These are phyloP conservation scores for Tineola bisselliella DNA, from an alignment of 2,888 invertebrate genomes.

Conservation along the genomic window DNA sequence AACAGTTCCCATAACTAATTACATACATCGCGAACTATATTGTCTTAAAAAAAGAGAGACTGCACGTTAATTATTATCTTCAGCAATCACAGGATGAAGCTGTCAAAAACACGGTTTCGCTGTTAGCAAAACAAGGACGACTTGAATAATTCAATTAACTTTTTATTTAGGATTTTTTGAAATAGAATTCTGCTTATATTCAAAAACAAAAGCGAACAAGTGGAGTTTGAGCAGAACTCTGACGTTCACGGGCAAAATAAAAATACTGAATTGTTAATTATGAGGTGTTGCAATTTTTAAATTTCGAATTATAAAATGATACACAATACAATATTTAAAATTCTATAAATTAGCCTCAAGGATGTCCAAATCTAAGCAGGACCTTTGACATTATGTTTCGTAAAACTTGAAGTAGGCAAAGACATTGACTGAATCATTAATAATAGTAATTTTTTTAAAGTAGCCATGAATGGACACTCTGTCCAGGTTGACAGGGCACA, in stretches of 20 bases:
- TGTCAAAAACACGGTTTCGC: slow-evolving; percentile 7
- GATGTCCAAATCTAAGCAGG: neutral
- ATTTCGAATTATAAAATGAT: too few species aligned
- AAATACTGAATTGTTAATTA: too few species aligned
- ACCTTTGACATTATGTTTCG: neutral
- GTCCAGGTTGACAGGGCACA: too few species aligned
- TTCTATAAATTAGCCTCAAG: neutral
- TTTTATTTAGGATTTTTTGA: neutral
- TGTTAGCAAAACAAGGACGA: slow-evolving; percentile 1
- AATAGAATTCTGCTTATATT: neutral
- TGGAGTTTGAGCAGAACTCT: neutral
- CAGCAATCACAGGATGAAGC: slow-evolving; percentile 9
- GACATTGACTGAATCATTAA: neutral
- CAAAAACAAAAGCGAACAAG: slow-evolving; percentile 3
- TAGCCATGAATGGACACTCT: too few species aligned
- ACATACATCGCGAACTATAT: too few species aligned
- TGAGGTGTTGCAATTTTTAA: too few species aligned
- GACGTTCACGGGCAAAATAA: too few species aligned
- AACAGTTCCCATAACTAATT: neutral
- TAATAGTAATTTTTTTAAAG: too few species aligned
- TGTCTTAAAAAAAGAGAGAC: neutral
- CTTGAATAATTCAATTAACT: slow-evolving; percentile 1
- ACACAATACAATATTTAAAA: too few species aligned
- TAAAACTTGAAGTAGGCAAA: neutral
- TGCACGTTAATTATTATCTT: slow-evolving; percentile 4